Percentiles rank a stretch among this genome's conserved stretches.
Evolutionary conservation across 1,140 invertebrate species (phyloP).

Genomic region (Cyrtorhinus lividipennis): DNA sequence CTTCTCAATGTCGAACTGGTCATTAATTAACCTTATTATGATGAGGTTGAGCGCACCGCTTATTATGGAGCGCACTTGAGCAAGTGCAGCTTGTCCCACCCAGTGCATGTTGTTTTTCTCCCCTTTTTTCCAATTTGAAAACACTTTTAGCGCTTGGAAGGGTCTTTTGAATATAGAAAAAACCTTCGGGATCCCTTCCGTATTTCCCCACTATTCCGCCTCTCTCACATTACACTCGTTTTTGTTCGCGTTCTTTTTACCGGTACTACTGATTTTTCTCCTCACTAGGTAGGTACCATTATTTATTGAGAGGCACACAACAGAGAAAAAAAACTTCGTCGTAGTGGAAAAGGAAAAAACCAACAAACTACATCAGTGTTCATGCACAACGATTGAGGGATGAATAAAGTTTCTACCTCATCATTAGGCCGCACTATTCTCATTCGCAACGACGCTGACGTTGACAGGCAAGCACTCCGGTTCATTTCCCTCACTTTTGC

Average conservation of each 20-base stretch:
- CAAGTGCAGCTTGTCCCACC: not conserved
- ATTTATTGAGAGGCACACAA: too few relatives aligned
- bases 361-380: too few relatives aligned
- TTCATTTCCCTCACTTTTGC: too few relatives aligned
- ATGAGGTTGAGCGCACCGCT: not conserved
- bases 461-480: too few relatives aligned
- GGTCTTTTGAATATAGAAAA: not conserved
- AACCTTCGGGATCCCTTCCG: not conserved
- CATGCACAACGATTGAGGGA: too few relatives aligned
- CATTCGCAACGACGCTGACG: too few relatives aligned
- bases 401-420: too few relatives aligned
- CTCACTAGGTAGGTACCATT: too few relatives aligned
- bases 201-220: not conserved
- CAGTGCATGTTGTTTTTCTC: not conserved
- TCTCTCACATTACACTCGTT: not conserved
- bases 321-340: too few relatives aligned
- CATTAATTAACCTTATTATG: slow-evolving; percentile 16
- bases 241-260: not conserved
- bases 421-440: too few relatives aligned
- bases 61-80: not conserved
- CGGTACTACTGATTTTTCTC: too few relatives aligned
- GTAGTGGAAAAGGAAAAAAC: too few relatives aligned
- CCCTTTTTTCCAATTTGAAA: not conserved
- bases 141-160: slow-evolving; percentile 11
- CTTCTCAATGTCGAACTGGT: slow-evolving; percentile 10